Evolutionary conservation across 35 echinoderm and acorn worm genomes (phyloP).

Genomic region (Apostichopus parvimensis): DNA sequence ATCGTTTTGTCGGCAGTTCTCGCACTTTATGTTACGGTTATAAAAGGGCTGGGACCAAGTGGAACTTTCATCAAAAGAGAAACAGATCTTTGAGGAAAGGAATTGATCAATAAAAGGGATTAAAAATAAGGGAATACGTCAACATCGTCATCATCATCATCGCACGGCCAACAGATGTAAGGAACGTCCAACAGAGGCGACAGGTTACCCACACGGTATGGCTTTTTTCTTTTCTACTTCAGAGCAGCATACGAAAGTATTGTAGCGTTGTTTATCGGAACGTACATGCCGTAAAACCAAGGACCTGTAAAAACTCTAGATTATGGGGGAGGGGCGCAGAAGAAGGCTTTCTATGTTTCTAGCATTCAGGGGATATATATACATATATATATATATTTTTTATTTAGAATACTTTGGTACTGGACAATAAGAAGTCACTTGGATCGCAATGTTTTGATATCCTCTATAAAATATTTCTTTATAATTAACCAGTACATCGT

Average conservation of each 20-base stretch:
- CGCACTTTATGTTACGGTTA: neutral
- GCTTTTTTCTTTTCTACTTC: neutral
- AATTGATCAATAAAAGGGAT: slow-evolving; percentile 1
- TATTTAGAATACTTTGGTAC: too few species aligned
- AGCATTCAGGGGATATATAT: too few species aligned
- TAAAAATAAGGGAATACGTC: neutral
- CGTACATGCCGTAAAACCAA: too few species aligned
- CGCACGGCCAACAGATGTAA: neutral
- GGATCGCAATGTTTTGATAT: too few species aligned
- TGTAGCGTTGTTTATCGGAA: too few species aligned
- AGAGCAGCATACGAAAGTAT: neutral
- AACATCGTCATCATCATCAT: neutral
- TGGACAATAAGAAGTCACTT: too few species aligned
- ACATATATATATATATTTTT: too few species aligned
- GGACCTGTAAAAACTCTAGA: too few species aligned
- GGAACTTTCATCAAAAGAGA: slow-evolving; percentile 11
- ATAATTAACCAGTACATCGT: too few species aligned
- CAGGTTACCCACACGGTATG: neutral
- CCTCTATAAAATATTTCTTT: too few species aligned
- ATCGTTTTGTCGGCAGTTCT: neutral
- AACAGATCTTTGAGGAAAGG: slow-evolving; percentile 8
- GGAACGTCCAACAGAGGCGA: neutral
- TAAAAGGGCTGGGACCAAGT: slow-evolving; percentile 12
- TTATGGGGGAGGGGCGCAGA: too few species aligned
- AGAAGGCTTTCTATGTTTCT: too few species aligned